Evolutionary conservation across 2,113 vertebrate genomes (phyloP).

Genomic region (Artemisiospiza belli): DNA sequence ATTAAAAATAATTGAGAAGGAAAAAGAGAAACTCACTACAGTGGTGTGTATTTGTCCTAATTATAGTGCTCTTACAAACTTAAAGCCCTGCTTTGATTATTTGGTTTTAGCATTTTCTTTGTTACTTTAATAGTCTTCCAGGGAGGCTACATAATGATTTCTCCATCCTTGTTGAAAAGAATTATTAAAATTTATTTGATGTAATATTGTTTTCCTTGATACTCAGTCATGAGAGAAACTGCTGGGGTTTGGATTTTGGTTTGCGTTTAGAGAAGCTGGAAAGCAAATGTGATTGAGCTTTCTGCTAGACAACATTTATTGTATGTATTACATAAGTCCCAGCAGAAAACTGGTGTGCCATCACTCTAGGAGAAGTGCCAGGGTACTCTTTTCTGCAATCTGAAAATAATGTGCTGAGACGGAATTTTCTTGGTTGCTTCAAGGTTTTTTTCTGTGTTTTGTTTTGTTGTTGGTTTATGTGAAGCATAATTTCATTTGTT

Average conservation of each 20-base stretch:
- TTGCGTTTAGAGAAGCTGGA: not conserved
- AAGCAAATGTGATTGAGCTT: not conserved
- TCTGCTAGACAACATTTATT: not conserved
- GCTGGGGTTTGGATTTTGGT: not conserved
- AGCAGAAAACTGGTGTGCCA: not conserved
- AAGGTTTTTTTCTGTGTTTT: not conserved
- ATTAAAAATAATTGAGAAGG: not conserved
- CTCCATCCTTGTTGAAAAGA: not conserved
- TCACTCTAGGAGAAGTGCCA: not conserved
- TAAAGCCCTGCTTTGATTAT: not conserved
- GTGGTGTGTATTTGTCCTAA: not conserved
- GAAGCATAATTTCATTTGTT: not conserved
- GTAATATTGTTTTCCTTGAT: not conserved
- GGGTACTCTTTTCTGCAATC: not conserved
- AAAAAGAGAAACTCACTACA: not conserved
- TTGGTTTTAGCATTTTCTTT: not conserved
- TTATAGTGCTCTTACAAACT: constrained; percentile 6
- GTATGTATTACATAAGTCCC: not conserved
- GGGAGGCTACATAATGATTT: not conserved
- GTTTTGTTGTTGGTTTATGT: not conserved
- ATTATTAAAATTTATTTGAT: constrained; percentile 10
- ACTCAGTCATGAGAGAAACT: not conserved
- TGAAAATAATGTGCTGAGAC: not conserved
- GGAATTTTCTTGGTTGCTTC: not conserved
- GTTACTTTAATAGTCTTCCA: not conserved